Conservation (phyloP, 2,888 invertebrate genomes). For the Ferdinandea cuprea region DNA sequence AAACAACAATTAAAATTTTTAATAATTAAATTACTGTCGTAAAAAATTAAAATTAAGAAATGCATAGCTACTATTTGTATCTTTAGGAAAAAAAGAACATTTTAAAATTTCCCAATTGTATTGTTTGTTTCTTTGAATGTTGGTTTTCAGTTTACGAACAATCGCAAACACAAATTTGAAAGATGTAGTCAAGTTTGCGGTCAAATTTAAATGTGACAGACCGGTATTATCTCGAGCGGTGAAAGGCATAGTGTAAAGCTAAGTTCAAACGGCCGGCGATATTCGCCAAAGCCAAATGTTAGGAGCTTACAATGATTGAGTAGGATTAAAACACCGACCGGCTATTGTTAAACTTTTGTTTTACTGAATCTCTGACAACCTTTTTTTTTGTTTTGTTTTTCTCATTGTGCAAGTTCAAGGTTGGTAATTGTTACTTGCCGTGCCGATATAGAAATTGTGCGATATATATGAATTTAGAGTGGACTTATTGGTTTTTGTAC, state of each 20-base stretch:
- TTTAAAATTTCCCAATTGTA: too few relatives aligned
- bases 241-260: slow-evolving; percentile 34
- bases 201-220: slow-evolving; percentile 26
- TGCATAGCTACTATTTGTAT: too few relatives aligned
- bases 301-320: slow-evolving; percentile 28
- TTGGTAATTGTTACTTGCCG: slow-evolving; percentile 3
- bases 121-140: too few relatives aligned
- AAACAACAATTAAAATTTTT: neutral
- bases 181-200: neutral
- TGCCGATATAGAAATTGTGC: neutral
- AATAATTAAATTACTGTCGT: too few relatives aligned
- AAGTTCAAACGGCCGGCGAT: slow-evolving; percentile 1
- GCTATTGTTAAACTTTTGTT: slow-evolving; percentile 37
- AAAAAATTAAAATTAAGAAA: too few relatives aligned
- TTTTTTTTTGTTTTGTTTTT: neutral
- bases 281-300: neutral
- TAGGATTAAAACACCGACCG: slow-evolving; percentile 15
- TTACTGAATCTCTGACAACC: neutral
- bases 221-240: slow-evolving; percentile 29
- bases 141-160: too few relatives aligned
- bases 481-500: neutral
- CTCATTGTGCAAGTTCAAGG: slow-evolving; percentile 47
- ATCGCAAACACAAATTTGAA: too few relatives aligned
- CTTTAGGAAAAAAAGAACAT: neutral
- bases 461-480: neutral